Conservation (phyloP, 2,888 invertebrate species). For the Pteria penguin region DNA sequence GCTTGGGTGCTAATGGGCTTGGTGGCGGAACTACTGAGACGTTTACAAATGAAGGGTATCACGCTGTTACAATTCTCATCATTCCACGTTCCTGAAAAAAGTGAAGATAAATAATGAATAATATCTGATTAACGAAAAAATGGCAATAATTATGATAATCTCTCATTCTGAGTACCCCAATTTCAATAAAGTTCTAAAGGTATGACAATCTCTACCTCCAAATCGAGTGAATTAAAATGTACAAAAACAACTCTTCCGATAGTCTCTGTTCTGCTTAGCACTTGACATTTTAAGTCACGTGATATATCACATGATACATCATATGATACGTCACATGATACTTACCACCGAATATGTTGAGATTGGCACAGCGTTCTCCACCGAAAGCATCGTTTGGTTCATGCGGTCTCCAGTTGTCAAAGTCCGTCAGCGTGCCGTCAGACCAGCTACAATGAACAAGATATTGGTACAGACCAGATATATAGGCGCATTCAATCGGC, state of each 20-base stretch:
- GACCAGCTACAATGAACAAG: constrained; percentile 59
- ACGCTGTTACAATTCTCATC: constrained; percentile 65
- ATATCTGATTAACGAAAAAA: not conserved
- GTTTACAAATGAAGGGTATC: constrained; percentile 65
- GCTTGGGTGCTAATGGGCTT: constrained; percentile 44
- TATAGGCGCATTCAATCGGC: too few species aligned
- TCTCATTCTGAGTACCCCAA: too few species aligned
- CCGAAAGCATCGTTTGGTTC: constrained; percentile 71
- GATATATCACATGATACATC: not conserved
- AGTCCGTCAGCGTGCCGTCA: constrained; percentile 60
- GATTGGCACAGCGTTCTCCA: constrained; percentile 65
- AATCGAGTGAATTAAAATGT: too few species aligned
- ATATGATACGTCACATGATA: not conserved
- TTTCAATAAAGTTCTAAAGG: too few species aligned
- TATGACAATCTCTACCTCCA: too few species aligned
- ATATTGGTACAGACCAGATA: too few species aligned
- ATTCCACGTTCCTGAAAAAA: constrained; percentile 65
- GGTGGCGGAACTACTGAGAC: constrained; percentile 47
- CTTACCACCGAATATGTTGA: constrained; percentile 43
- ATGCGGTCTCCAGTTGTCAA: constrained; percentile 57
- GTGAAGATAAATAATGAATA: not conserved
- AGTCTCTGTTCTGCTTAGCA: too few species aligned
- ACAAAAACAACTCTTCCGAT: too few species aligned
- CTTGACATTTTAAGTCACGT: not conserved
- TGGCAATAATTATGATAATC: not conserved